Evolutionary conservation across 2,113 vertebrate genomes (phyloP).

Genomic region (Cyanoderma ruficeps): DNA sequence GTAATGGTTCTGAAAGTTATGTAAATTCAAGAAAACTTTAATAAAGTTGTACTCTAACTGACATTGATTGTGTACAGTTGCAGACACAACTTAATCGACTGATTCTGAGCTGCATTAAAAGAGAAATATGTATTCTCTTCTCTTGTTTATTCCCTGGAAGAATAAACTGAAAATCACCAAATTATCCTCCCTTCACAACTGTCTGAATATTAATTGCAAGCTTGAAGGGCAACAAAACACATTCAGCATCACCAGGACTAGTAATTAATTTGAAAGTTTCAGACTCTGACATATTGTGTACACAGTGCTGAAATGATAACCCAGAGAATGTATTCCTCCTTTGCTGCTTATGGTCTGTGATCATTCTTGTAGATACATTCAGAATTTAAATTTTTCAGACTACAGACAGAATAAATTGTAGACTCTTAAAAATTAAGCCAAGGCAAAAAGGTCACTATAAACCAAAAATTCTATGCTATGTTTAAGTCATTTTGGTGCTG

Average conservation of each 20-base stretch:
- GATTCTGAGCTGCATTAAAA: slow-evolving; percentile 57
- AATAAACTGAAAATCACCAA: slow-evolving; percentile 75
- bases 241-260: slow-evolving; percentile 59
- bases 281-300: slow-evolving; percentile 48
- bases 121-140: slow-evolving; percentile 39
- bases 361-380: slow-evolving; percentile 19
- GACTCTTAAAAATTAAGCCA: slow-evolving; percentile 29
- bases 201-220: slow-evolving; percentile 75
- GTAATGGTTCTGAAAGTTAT: slow-evolving; percentile 75
- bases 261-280: slow-evolving; percentile 74
- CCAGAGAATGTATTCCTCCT: slow-evolving; percentile 49
- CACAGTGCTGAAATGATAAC: slow-evolving; percentile 49
- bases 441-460: background rate
- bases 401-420: slow-evolving; percentile 43
- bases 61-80: slow-evolving; percentile 67
- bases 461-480: background rate
- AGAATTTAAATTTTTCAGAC: slow-evolving; percentile 59
- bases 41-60: slow-evolving; percentile 75
- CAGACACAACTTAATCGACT: slow-evolving; percentile 69
- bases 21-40: slow-evolving; percentile 76
- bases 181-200: slow-evolving; percentile 73
- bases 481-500: background rate
- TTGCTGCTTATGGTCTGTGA: slow-evolving; percentile 36
- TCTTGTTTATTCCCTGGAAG: slow-evolving; percentile 73
- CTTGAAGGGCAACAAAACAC: slow-evolving; percentile 70